Evolutionary conservation across 2,888 invertebrate species (phyloP).

Genomic region (Anaspis maculata): DNA sequence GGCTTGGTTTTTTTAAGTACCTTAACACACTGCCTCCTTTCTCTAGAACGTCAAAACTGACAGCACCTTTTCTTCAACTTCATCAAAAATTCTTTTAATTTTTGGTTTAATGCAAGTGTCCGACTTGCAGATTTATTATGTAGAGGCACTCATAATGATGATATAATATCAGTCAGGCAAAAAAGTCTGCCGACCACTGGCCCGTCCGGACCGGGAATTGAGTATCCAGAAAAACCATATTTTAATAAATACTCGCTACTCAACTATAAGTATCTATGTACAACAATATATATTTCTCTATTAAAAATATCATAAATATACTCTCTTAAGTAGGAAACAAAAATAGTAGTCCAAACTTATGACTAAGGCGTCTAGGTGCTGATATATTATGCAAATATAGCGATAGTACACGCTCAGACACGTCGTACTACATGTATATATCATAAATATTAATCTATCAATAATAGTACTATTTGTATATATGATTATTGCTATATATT

Average conservation of each 20-base stretch:
- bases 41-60: conserved; percentile 4
- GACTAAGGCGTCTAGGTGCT: conserved; percentile 42
- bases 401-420: no score
- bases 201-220: conserved; percentile 15
- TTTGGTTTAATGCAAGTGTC: no score
- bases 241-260: conserved; percentile 29
- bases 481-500: conserved; percentile 42
- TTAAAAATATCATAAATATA: conserved; percentile 52
- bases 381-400: conserved; percentile 27
- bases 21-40: conserved; percentile 14
- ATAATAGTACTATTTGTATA: conserved; percentile 32
- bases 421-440: conserved; percentile 24
- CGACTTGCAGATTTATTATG: conserved; percentile 28
- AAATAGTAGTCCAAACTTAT: conserved; percentile 54
- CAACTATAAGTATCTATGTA: conserved; percentile 31
- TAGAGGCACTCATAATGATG: conserved; percentile 57
- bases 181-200: conserved; percentile 25
- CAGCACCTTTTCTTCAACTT: conserved; percentile 4
- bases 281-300: conserved; percentile 47
- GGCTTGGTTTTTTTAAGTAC: conserved; percentile 19
- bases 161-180: conserved; percentile 50
- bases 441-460: conserved; percentile 26
- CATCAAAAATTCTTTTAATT: neutral
- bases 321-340: conserved; percentile 53
- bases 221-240: conserved; percentile 20